phyloP scores from a whole-genome alignment of 1,140 invertebrate species.

The Forficula auricularia region DNA sequence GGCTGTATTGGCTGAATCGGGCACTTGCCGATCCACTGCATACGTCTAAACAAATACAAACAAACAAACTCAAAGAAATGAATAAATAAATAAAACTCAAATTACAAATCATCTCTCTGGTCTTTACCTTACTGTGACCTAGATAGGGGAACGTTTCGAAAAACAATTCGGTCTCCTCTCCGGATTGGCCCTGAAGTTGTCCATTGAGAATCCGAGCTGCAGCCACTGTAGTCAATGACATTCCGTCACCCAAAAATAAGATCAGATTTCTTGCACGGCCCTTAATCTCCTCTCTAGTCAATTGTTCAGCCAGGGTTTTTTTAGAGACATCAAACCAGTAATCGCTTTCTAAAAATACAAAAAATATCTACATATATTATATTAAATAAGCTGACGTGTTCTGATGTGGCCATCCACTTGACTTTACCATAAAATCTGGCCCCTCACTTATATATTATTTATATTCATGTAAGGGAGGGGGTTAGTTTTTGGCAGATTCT shows the following conservation, averaged over 20 bases:
- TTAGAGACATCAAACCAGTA: conserved; percentile 13
- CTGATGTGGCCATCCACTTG: too few relatives aligned
- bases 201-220: conserved; percentile 27
- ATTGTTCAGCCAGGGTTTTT: conserved; percentile 8
- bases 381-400: too few relatives aligned
- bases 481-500: too few relatives aligned
- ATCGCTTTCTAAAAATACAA: conserved; percentile 10
- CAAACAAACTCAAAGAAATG: too few relatives aligned
- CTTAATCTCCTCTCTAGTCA: conserved; percentile 10
- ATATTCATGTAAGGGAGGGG: too few relatives aligned
- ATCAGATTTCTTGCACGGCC: conserved; percentile 33
- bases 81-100: too few relatives aligned
- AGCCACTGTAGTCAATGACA: conserved; percentile 33
- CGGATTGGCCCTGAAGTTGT: conserved; percentile 19
- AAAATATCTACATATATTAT: too few relatives aligned
- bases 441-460: too few relatives aligned
- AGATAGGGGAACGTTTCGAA: conserved; percentile 34
- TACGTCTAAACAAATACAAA: conserved; percentile 24
- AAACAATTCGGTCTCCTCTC: conserved; percentile 26
- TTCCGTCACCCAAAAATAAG: conserved; percentile 38
- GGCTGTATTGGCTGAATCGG: conserved; percentile 31
- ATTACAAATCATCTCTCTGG: too few relatives aligned
- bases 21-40: conserved; percentile 29
- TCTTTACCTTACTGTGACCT: conserved; percentile 28
- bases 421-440: too few relatives aligned